phyloP scores from a whole-genome alignment of 2,113 vertebrate genomes.

The Dendropsophus ebraccatus region DNA sequence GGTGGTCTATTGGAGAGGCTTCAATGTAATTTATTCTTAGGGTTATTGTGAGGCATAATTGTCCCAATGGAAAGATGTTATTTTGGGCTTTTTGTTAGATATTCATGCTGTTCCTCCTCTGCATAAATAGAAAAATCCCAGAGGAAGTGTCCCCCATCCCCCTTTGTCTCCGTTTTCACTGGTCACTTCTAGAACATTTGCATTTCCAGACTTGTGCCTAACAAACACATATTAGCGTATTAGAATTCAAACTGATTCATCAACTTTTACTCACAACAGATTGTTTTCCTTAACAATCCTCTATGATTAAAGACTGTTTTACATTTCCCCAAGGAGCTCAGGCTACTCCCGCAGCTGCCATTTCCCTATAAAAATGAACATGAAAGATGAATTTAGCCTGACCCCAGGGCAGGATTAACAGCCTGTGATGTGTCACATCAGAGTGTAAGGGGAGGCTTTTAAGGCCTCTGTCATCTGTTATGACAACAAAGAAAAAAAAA shows the following conservation, averaged over 20 bases:
- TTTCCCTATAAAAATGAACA: conserved; percentile 69
- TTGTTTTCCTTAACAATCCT: conserved; percentile 64
- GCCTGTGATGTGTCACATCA: conserved; percentile 63
- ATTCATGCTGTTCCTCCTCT: conserved; percentile 5
- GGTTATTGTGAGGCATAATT: not conserved
- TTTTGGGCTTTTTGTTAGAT: not conserved
- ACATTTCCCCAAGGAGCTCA: conserved; percentile 70
- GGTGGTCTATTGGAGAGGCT: too few relatives aligned
- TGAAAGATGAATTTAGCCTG: conserved; percentile 69
- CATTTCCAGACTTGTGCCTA: conserved; percentile 22
- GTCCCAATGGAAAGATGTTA: not conserved
- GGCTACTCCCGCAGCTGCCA: conserved; percentile 58
- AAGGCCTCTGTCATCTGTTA: conserved; percentile 62
- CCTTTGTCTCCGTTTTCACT: not conserved
- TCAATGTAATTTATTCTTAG: too few relatives aligned
- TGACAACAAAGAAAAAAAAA: conserved; percentile 61
- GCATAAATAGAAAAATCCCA: not conserved
- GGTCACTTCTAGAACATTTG: conserved; percentile 16
- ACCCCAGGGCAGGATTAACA: conserved; percentile 71
- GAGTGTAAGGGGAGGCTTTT: conserved; percentile 60
- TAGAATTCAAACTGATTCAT: conserved; percentile 18
- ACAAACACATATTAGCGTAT: conserved; percentile 13
- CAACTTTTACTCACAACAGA: conserved; percentile 45
- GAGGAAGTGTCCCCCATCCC: not conserved
- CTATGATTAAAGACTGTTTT: conserved; percentile 65